Evolutionary conservation across 2,888 invertebrate genomes (phyloP), one percentile per base, ranked within the genome.

Genomic region (Hyposoter dolosus): DNA sequence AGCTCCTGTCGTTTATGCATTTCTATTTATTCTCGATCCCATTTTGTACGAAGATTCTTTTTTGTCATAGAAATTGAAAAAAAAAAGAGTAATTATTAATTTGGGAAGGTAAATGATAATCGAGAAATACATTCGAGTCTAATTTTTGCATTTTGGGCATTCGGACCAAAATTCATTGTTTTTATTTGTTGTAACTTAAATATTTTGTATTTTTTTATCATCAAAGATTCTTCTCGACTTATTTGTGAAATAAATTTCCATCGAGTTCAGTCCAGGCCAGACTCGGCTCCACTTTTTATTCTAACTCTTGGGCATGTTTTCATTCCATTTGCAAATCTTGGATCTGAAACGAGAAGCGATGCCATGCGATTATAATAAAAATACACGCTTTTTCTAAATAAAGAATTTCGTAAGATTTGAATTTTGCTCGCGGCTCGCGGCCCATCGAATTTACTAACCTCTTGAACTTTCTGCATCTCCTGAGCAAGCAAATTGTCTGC

Each of bases 391-490:
- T n/a, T 76, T 0, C 15, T 35, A 12, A 35, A 35, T 53, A 35
- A 66, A 32, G 10, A 74, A 76, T 50, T 7, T 45, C 65, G 19
- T 28, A 23, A 28, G 10, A 60, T 43, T 76, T 83, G 40, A 40
- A 0, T 79, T 69, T 78, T 66, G 10, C 47, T 69, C 65, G 63
- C 56, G 17, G 4, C 32, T 32, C 4, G 15, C 35, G 0, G 19
- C 6, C 0, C 15, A 50, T 40, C 6, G n/a, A 40, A 6, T 17
- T 1, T 12, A 28, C 76, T 32, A 90, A 97, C 97, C 94, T 97
- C 95, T 94, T 98, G 97, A 87, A 97, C 97, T 90, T 97, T 97
- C 89, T 97, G 95, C 89, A 98, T 97, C 92, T 98, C 97, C 90
- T 97, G 96, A 45, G 94, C 93, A 87, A 97, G 95, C 15, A 98